Evolutionary conservation across 2,113 vertebrate species (phyloP).

Genomic region (Pao palembangensis): DNA sequence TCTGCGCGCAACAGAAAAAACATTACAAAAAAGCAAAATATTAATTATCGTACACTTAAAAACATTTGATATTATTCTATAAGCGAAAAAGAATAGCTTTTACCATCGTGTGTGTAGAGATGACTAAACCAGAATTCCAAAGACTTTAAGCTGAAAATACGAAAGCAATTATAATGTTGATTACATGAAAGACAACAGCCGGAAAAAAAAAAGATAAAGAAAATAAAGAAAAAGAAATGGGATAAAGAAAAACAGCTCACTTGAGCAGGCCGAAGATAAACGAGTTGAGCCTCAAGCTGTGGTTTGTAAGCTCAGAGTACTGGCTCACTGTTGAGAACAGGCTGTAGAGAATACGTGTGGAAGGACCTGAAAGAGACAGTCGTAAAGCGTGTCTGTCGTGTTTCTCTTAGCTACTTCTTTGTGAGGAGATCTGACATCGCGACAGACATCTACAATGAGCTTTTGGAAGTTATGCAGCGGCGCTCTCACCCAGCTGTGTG

Average conservation of each 20-base stretch:
- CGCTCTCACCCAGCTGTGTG: constrained; percentile 75
- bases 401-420: no score
- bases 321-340: constrained; percentile 90
- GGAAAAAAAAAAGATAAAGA: no score
- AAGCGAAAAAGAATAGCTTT: constrained; percentile 10
- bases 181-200: neutral
- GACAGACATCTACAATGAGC: no score
- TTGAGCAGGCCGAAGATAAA: constrained; percentile 97
- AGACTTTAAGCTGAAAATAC: constrained; percentile 83
- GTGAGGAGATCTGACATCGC: no score
- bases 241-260: constrained; percentile 73
- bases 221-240: neutral
- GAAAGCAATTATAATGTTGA: neutral
- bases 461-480: neutral
- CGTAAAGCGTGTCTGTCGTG: no score
- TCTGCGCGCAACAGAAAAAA: constrained; percentile 69
- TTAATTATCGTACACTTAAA: neutral
- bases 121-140: constrained; percentile 98
- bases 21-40: neutral
- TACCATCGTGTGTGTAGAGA: constrained; percentile 94
- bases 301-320: constrained; percentile 86
- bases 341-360: constrained; percentile 88
- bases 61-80: neutral
- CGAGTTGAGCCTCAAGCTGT: constrained; percentile 92
- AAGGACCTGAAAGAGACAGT: constrained; percentile 78